phyloP scores from a whole-genome alignment of 2,113 vertebrate species.

The Nycticorax nycticorax region DNA sequence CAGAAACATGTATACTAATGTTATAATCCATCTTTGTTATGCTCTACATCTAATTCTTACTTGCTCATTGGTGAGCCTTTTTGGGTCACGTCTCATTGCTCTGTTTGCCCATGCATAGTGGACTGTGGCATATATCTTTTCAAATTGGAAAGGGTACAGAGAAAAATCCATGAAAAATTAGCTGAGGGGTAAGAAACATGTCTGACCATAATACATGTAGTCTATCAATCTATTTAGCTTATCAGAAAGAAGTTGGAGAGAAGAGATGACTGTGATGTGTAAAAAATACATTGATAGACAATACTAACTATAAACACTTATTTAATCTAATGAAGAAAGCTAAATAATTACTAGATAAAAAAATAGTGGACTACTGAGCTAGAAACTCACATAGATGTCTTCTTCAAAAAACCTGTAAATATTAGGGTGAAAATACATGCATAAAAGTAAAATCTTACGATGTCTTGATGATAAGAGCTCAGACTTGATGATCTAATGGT shows the following conservation, averaged over 20 bases:
- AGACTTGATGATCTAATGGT: not conserved
- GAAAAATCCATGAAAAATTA: not conserved
- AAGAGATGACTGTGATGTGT: not conserved
- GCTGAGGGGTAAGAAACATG: not conserved
- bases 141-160: not conserved
- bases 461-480: not conserved
- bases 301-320: not conserved
- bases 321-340: not conserved
- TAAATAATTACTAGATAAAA: not conserved
- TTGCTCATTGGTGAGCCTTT: not conserved
- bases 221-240: not conserved
- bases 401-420: not conserved
- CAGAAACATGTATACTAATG: not conserved
- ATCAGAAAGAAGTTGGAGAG: not conserved
- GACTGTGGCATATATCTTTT: not conserved
- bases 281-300: not conserved
- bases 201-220: not conserved
- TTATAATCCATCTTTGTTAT: not conserved
- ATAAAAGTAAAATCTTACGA: not conserved
- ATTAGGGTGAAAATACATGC: not conserved
- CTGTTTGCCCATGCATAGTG: not conserved
- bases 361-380: not conserved
- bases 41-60: not conserved
- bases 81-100: not conserved
- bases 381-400: not conserved